Conservation (phyloP, 1,140 invertebrate genomes). For the Hyles euphorbiae region DNA sequence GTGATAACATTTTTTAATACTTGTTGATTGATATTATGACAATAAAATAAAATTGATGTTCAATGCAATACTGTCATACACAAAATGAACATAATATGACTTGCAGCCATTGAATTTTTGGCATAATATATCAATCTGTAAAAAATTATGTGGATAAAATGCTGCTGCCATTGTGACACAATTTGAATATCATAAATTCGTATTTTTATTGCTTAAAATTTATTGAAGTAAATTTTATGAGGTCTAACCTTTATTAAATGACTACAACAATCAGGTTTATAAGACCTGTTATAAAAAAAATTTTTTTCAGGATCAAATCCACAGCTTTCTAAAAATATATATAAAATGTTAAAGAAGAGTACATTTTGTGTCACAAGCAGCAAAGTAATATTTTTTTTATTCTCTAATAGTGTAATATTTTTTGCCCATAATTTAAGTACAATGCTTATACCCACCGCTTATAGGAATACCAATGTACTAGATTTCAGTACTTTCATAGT, state of each 20-base stretch:
- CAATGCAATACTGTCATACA: too few species aligned
- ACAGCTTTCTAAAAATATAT: too few species aligned
- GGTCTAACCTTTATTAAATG: not conserved
- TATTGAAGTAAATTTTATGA: too few species aligned
- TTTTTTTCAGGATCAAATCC: too few species aligned
- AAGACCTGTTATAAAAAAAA: too few species aligned
- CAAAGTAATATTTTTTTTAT: not conserved
- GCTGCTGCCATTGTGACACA: not conserved
- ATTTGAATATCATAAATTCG: not conserved
- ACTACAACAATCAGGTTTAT: too few species aligned
- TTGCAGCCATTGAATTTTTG: not conserved
- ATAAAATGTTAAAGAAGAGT: too few species aligned
- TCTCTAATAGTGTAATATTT: not conserved
- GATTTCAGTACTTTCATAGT: not conserved
- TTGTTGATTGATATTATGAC: slow-evolving; percentile 14
- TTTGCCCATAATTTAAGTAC: slow-evolving; percentile 16
- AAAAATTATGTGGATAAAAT: too few species aligned
- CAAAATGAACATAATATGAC: too few species aligned
- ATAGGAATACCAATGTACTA: slow-evolving; percentile 8
- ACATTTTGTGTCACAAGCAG: too few species aligned
- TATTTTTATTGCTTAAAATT: too few species aligned
- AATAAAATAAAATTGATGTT: slow-evolving; percentile 5
- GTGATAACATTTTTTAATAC: not conserved
- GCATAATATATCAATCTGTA: not conserved
- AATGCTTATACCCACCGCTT: slow-evolving; percentile 26